These are phyloP conservation scores for Acanthosepion pharaonis DNA, from an alignment of 2,888 invertebrate genomes.

Conservation along the genomic window DNA sequence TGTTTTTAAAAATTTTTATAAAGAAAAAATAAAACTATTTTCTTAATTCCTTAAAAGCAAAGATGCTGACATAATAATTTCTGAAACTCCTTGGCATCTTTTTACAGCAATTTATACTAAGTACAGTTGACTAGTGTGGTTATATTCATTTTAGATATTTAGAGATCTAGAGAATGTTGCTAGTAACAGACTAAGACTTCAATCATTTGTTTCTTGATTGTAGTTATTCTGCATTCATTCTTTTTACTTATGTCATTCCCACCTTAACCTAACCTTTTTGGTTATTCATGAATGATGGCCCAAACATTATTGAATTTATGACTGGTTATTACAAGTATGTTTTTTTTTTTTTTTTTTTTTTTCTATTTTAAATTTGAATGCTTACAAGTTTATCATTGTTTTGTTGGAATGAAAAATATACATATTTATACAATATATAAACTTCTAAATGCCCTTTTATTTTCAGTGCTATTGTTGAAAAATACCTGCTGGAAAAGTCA, in stretches of 20 bases:
- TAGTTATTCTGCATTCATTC: background rate
- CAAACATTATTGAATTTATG: background rate
- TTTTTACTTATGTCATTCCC: background rate
- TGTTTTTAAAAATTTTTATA: too few species aligned
- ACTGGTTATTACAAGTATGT: background rate
- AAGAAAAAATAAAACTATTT: too few species aligned
- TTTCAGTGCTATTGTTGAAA: conserved; percentile 91
- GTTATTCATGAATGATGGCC: too few species aligned
- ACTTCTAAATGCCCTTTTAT: conserved; percentile 51
- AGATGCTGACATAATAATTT: too few species aligned
- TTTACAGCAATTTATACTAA: too few species aligned
- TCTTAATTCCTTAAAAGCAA: too few species aligned
- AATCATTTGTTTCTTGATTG: background rate
- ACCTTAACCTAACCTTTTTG: background rate
- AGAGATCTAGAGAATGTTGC: too few species aligned
- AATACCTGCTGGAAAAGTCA: conserved; percentile 95
- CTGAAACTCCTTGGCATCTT: too few species aligned
- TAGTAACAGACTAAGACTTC: background rate
- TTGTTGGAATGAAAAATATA: background rate
- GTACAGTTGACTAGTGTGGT: too few species aligned
- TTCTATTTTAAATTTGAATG: background rate
- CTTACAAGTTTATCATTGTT: background rate
- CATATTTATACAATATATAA: background rate
- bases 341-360: background rate
- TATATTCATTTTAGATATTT: too few species aligned